Evolutionary conservation across 2,888 invertebrate genomes (phyloP), one percentile per base, ranked within the genome.

Genomic region (Tachina fera): DNA sequence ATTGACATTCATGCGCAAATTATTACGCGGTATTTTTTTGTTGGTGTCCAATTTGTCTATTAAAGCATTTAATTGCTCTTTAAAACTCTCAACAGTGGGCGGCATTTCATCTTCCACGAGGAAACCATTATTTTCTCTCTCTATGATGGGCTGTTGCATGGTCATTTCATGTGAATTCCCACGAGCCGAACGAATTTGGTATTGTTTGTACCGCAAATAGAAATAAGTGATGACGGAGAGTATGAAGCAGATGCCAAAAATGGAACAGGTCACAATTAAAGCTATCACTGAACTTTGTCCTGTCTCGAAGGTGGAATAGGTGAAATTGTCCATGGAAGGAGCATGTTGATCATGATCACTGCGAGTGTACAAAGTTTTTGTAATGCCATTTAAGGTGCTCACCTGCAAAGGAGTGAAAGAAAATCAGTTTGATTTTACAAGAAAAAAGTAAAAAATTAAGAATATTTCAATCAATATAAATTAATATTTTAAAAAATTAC

Each of bases 81-180:
- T 96, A 63, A 97, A 93, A 47, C 87, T 91, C 31, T 91, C 91
- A 43, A 88, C 85, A 87, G 95, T 95, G 72, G 95, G 95, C 89
- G 96, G 97, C 89, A 96, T 95, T 89, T 96, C 96, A 53, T 96
- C 96, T 89, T 96, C 97, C 22, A 95, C 95, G 22, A 96, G 94
- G 88, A 96, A 97, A 0, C 96, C 96, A 88, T 96, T 94, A 90
- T 97, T 97, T 91, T 97, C 97, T 91, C 94, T 87, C 93, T 97
- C 97, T 85, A 96, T 94, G 89, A 96, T 95, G 0, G 97, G 96
- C 81, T 96, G 96, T 90, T 96, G 97, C 31, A 97, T 91, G 0
- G 96, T 96, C 93, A 96, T 92, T 90, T 96, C 96, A 88, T 95
- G 95, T 56, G 94, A 94, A 45, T 94, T 91, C 53, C 89, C 88